A percentile compares a stretch with the other conserved stretches of the same genome.
phyloP scores from a whole-genome alignment of 92 coral and sea anemone species.

The Palythoa heliodiscus region DNA sequence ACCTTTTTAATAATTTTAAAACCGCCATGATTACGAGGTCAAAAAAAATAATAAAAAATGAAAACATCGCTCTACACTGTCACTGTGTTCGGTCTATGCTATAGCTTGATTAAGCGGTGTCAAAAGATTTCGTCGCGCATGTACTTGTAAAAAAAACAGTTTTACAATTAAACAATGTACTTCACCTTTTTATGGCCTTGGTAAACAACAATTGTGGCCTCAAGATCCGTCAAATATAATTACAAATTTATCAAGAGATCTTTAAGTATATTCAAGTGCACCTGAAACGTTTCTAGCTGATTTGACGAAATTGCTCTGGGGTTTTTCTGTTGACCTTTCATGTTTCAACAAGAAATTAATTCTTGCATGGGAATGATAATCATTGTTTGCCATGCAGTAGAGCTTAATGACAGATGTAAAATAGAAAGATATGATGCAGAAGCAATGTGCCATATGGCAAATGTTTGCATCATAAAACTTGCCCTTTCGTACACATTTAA shows the following conservation, averaged over 20 bases:
- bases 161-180: not conserved
- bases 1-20: not conserved
- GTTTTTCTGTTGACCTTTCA: not conserved
- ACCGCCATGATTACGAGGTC: not conserved
- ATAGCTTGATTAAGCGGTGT: not conserved
- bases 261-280: not conserved
- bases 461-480: not conserved
- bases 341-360: conserved; percentile 22
- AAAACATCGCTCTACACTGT: not conserved
- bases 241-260: conserved; percentile 4
- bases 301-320: not conserved
- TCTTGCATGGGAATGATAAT: not conserved
- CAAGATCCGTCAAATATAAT: conserved; percentile 14
- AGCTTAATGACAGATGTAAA: conserved; percentile 30
- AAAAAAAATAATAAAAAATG: no score
- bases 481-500: not conserved
- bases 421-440: not conserved
- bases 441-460: not conserved
- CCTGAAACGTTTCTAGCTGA: not conserved
- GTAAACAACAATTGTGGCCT: conserved; percentile 6
- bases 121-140: not conserved
- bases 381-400: not conserved
- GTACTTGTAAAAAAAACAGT: not conserved
- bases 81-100: not conserved
- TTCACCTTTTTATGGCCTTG: not conserved